Evolutionary conservation across 2,888 invertebrate species (phyloP), one percentile per base, ranked within the genome.

Genomic region (Muscina levida): DNA sequence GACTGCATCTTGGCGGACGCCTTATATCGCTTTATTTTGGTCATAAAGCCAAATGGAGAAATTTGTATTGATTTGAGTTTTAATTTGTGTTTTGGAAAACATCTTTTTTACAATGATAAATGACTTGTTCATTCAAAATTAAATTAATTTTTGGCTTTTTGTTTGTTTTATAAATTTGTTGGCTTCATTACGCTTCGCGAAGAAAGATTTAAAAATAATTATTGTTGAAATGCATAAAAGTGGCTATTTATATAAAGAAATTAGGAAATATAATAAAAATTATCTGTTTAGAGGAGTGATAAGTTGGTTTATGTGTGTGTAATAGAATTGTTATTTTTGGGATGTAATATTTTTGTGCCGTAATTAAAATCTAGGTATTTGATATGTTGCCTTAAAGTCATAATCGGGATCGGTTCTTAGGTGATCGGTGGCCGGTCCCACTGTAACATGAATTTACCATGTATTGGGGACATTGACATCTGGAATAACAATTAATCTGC

Each of bases 101-200:
- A 42, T 39, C 31, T 5, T 42, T 78, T 73, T 42, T 22, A 37
- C 39, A 53, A 68, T 62, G 62, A 78, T 73, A 70, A 68, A 68
- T 77, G 62, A 53, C 39, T 62, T 62, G n/a, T 39, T 22, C 19
- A 39, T 22, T 62, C 31, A 39, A 22, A 17, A 68, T 37, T 53
- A 24, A 62, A 68, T 37, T 62, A 22, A 73, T 53, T 53, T 75
- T 75, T 70, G 51, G 48, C 67, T 44, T 57, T 51, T 62, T 75
- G 19, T 70, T 44, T 62, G 42, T 62, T 62, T 62, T 39, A 19
- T 22, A 62, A 62, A 39, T 59, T 68, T 8, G 66, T 68, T 10
- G 24, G 24, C 17, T 68, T 24, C 68, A 39, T 66, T 51, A 46
- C 26, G 13, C 39, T 67, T 39, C 15, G 10, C 31, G 51, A 56